phyloP scores from a whole-genome alignment of 2,888 invertebrate species.

The Chrysotoxum bicinctum region DNA sequence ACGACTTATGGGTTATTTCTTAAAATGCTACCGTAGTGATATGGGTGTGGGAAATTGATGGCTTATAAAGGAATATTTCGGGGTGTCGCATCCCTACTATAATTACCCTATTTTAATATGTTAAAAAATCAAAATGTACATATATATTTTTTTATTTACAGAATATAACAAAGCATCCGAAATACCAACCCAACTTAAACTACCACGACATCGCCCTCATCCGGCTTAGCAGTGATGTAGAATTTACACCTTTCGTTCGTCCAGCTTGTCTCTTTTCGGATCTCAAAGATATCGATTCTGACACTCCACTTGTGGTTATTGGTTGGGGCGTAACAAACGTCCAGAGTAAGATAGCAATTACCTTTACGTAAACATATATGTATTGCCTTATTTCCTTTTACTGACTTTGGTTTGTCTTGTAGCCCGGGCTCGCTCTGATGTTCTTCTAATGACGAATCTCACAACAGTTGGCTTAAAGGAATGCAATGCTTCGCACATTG shows the following conservation, averaged over 20 bases:
- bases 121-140: too few species aligned
- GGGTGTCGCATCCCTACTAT: too few species aligned
- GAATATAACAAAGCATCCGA: conserved; percentile 76
- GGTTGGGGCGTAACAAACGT: conserved; percentile 78
- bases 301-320: conserved; percentile 74
- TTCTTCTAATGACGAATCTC: conserved; percentile 73
- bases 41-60: too few species aligned
- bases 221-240: conserved; percentile 73
- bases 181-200: conserved; percentile 74
- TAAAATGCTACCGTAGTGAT: too few species aligned
- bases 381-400: too few species aligned
- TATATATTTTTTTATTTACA: conserved; percentile 45
- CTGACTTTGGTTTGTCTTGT: not conserved
- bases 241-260: conserved; percentile 60
- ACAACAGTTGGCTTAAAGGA: conserved; percentile 54
- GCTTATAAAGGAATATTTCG: too few species aligned
- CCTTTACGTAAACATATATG: too few species aligned
- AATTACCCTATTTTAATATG: too few species aligned
- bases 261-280: conserved; percentile 76
- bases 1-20: too few species aligned
- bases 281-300: conserved; percentile 74
- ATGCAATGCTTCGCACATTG: conserved; percentile 71
- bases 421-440: conserved; percentile 68
- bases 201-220: conserved; percentile 79
- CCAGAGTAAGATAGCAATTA: conserved; percentile 74